Conservation (phyloP, 2,113 vertebrate genomes). For the Rostratula benghalensis region DNA sequence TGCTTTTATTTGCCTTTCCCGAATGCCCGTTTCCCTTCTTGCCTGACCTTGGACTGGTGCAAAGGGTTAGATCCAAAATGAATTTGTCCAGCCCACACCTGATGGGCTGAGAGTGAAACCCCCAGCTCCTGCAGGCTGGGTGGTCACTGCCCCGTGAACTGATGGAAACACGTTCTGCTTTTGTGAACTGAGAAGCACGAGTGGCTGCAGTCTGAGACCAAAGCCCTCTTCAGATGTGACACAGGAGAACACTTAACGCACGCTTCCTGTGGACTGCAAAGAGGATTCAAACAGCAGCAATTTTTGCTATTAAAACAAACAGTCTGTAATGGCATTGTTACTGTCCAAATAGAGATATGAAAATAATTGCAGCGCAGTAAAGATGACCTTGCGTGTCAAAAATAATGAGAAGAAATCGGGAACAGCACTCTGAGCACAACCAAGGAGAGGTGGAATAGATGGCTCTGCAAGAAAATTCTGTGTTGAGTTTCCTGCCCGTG, state of each 20-base stretch:
- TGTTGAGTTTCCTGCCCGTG: neutral
- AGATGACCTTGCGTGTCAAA: neutral
- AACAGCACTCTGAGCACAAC: neutral
- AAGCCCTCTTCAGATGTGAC: neutral
- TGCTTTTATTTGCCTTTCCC: neutral
- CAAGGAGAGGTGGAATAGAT: neutral
- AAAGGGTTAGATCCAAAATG: neutral
- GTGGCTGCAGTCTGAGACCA: neutral
- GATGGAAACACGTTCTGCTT: neutral
- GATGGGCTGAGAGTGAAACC: neutral
- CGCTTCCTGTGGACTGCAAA: neutral
- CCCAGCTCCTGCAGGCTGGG: neutral
- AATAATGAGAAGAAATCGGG: neutral
- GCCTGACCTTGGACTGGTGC: neutral
- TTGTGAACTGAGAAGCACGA: neutral
- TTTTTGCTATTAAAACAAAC: neutral
- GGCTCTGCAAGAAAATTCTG: neutral
- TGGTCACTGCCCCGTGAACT: fast-evolving
- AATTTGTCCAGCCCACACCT: fast-evolving
- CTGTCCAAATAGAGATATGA: too few species aligned
- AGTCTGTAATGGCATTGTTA: neutral
- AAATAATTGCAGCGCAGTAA: neutral
- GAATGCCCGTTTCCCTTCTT: neutral
- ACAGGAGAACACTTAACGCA: fast-evolving
- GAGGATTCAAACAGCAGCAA: neutral